A percentile compares a stretch with the other conserved stretches of the same genome.
phyloP scores from a whole-genome alignment of 1,140 invertebrate genomes.

The Acyrthosiphon pisum region DNA sequence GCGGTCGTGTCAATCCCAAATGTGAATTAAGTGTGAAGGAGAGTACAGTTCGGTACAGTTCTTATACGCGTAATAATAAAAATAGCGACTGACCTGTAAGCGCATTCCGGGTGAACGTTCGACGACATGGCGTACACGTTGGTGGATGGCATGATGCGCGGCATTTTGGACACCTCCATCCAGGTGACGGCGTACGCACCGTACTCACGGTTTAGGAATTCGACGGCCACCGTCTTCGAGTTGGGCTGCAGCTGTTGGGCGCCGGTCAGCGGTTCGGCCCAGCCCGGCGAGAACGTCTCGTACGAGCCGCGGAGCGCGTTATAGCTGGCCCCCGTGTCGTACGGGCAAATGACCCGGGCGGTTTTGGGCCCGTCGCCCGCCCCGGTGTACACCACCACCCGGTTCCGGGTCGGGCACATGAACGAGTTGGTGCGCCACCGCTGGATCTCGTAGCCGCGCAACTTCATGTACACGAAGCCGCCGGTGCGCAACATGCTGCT shows the following conservation, averaged over 20 bases:
- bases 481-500: slow-evolving; percentile 63
- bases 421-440: slow-evolving; percentile 58
- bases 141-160: slow-evolving; percentile 69
- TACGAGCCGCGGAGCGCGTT: slow-evolving; percentile 62
- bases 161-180: slow-evolving; percentile 80
- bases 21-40: background rate
- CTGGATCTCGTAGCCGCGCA: slow-evolving; percentile 70
- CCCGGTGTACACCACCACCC: slow-evolving; percentile 76
- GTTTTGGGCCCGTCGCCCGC: slow-evolving; percentile 63
- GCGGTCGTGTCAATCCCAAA: background rate
- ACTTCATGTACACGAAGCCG: slow-evolving; percentile 75
- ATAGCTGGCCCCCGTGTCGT: slow-evolving; percentile 60
- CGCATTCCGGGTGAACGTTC: slow-evolving; percentile 67
- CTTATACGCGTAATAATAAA: background rate
- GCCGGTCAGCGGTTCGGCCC: slow-evolving; percentile 65
- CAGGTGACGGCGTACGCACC: slow-evolving; percentile 77
- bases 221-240: slow-evolving; percentile 72
- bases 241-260: slow-evolving; percentile 59
- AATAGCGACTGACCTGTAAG: slow-evolving; percentile 71
- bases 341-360: slow-evolving; percentile 73
- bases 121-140: slow-evolving; percentile 66
- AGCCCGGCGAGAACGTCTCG: slow-evolving; percentile 78
- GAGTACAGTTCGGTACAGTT: background rate
- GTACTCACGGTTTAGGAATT: slow-evolving; percentile 70
- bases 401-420: slow-evolving; percentile 74